These are phyloP conservation scores for Eufriesea mexicana DNA, from an alignment of 1,140 invertebrate species.

Conservation along the genomic window DNA sequence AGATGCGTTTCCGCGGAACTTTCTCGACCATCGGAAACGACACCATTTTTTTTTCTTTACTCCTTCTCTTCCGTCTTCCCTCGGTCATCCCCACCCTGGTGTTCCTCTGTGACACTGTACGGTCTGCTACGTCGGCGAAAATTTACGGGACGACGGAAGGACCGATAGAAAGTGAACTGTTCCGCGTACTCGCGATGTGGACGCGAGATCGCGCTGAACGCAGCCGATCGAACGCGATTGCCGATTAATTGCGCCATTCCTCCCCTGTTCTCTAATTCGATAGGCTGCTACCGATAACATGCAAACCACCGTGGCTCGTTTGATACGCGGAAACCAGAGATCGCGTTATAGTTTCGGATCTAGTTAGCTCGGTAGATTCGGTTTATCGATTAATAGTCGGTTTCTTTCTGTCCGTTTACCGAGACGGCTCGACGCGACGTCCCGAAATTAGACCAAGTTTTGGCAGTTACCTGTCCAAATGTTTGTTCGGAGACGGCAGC, in stretches of 20 bases:
- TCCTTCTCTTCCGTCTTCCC: neutral
- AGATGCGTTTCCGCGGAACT: neutral
- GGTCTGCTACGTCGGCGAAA: neutral
- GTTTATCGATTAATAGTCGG: slow-evolving; percentile 35
- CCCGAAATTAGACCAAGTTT: slow-evolving; percentile 3
- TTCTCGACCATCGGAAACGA: slow-evolving; percentile 10
- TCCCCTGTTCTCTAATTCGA: slow-evolving; percentile 34
- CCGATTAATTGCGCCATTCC: slow-evolving; percentile 36
- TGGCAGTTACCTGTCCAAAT: neutral
- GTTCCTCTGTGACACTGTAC: neutral
- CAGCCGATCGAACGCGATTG: slow-evolving; percentile 31
- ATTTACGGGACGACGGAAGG: neutral
- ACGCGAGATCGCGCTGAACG: neutral
- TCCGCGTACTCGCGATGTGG: neutral
- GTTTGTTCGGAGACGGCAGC: no score
- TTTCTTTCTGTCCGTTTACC: neutral
- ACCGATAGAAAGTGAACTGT: slow-evolving; percentile 5
- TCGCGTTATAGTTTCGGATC: neutral
- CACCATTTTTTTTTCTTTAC: neutral
- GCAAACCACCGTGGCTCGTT: slow-evolving; percentile 18
- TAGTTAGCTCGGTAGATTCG: neutral
- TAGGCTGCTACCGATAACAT: slow-evolving; percentile 17
- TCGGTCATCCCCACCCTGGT: no score
- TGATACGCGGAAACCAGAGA: neutral
- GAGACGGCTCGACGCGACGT: neutral